Conservation (phyloP, 2,888 invertebrate genomes). For the Sturmia bella region DNA sequence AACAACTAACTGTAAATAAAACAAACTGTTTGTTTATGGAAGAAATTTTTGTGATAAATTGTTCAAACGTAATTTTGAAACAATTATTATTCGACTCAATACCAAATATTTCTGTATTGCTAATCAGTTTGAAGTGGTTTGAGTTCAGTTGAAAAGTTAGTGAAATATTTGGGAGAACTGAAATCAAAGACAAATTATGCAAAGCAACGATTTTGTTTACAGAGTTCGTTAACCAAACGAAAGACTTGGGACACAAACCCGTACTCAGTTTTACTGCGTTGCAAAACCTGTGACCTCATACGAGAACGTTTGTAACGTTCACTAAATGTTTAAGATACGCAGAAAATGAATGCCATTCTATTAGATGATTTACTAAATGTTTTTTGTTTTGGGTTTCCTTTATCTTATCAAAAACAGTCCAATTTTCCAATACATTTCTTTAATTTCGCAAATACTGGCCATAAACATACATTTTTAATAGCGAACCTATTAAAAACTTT, state of each 20-base stretch:
- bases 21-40: slow-evolving; percentile 46
- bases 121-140: neutral
- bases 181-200: slow-evolving; percentile 53
- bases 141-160: slow-evolving; percentile 51
- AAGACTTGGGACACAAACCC: slow-evolving; percentile 56
- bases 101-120: no score
- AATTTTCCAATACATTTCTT: no score
- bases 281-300: slow-evolving; percentile 5
- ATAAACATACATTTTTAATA: no score
- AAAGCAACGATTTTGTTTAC: slow-evolving; percentile 35
- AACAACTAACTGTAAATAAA: slow-evolving; percentile 1
- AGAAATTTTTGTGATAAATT: slow-evolving; percentile 43
- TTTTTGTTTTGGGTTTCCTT: no score
- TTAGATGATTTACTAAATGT: no score
- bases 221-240: slow-evolving; percentile 24
- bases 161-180: neutral
- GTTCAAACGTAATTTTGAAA: slow-evolving; percentile 17
- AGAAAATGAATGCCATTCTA: no score
- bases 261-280: slow-evolving; percentile 15
- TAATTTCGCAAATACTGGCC: no score
- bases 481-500: no score
- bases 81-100: neutral
- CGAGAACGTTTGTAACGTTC: no score
- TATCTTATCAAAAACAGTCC: no score
- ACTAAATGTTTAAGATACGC: no score